Percentiles rank a stretch among this genome's conserved stretches.
These are phyloP conservation scores for Sminthurides bifidus DNA, from an alignment of 1,140 invertebrate genomes.

Conservation along the genomic window DNA sequence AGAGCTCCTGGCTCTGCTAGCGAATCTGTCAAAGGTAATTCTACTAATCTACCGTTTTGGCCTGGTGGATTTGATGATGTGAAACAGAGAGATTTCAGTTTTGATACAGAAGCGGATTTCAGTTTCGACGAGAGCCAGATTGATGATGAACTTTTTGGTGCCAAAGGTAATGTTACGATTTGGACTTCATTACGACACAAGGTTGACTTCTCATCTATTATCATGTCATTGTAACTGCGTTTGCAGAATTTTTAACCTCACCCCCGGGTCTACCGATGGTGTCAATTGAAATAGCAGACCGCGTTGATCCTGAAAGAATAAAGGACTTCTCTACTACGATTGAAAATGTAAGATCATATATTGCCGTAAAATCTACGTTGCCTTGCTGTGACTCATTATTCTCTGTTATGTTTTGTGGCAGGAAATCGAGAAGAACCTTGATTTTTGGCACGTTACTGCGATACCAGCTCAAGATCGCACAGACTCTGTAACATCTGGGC, in stretches of 20 bases:
- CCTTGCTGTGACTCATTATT: too few species aligned
- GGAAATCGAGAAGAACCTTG: neutral
- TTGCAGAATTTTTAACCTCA: neutral
- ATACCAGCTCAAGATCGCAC: constrained; percentile 1
- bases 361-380: too few species aligned
- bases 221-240: constrained; percentile 8
- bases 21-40: constrained; percentile 52
- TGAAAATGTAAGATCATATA: neutral
- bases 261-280: too few species aligned
- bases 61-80: constrained; percentile 61
- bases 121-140: constrained; percentile 34
- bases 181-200: neutral
- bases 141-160: constrained; percentile 40
- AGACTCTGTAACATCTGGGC: constrained; percentile 8
- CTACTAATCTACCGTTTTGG: constrained; percentile 64
- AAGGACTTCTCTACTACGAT: too few species aligned
- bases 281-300: too few species aligned
- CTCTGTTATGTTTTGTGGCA: neutral
- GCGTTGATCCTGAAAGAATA: too few species aligned
- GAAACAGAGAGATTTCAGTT: constrained; percentile 1
- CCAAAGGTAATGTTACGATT: constrained; percentile 34
- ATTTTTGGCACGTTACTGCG: constrained; percentile 21
- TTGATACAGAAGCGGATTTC: constrained; percentile 10
- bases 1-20: constrained; percentile 47
- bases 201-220: neutral